phyloP scores from a whole-genome alignment of 2,888 invertebrate species.

The Drepanosiphum platanoidis region DNA sequence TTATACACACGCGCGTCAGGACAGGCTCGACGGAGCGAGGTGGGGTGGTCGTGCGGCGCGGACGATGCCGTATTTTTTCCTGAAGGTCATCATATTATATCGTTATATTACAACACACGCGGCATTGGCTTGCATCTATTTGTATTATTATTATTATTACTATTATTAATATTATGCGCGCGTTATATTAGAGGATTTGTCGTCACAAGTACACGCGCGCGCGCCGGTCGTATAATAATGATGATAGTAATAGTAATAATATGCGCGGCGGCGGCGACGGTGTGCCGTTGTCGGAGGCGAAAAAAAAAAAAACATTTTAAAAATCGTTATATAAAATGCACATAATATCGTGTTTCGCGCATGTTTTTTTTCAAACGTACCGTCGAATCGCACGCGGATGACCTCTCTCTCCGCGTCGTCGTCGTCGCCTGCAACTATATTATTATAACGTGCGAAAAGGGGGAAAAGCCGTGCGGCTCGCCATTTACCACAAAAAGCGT shows the following conservation, averaged over 20 bases:
- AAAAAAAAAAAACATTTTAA: not conserved
- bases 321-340: constrained; percentile 40
- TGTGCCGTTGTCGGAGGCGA: constrained; percentile 23
- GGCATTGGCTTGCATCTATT: constrained; percentile 20
- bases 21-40: too few species aligned
- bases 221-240: too few species aligned
- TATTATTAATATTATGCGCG: constrained; percentile 5
- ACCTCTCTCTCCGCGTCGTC: constrained; percentile 26
- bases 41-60: not conserved
- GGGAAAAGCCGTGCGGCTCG: not conserved
- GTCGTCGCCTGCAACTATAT: too few species aligned
- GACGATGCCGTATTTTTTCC: constrained; percentile 24
- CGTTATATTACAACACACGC: constrained; percentile 9
- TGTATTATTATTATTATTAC: constrained; percentile 22
- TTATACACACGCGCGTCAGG: not conserved
- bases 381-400: constrained; percentile 19
- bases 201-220: not conserved
- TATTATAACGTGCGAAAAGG: not conserved
- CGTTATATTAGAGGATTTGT: not conserved
- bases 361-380: not conserved
- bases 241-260: not conserved
- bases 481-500: constrained; percentile 16
- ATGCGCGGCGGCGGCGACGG: not conserved
- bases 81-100: constrained; percentile 41
- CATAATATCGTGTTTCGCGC: constrained; percentile 34